Base-by-base conservation (phyloP, 2,113 vertebrate species). In the Pipra filicauda region DNA sequence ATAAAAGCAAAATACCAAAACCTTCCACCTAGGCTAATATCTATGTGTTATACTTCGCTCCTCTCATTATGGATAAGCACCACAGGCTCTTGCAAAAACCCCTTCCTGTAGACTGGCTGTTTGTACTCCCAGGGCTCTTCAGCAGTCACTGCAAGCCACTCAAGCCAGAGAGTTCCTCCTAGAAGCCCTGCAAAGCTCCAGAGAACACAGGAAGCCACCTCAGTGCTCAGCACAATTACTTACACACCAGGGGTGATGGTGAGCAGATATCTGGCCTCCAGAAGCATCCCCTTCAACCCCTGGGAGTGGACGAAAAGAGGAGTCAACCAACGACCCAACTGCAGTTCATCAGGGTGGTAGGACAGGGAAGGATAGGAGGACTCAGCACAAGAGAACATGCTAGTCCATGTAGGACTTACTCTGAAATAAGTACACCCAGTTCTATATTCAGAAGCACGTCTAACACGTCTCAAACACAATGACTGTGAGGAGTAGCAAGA, bases 401-500 rank as follows among this genome's bases (percentile, higher is more conserved):
- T 43, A 26, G 52, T 92, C 35, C n/a, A 52, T 0, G 0, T 0
- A 64, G 33, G 18, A 51, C 8, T 67, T 64, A 46, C 0, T 82
- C 43, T 22, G 44, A 27, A 79, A 15, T 14, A 55, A 82, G 12
- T 5, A 49, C 62, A 41, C 16, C 33, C 62, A 11, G 33, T 33
- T 80, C 74, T 48, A 21, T 12, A 51, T n/a, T 51, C 30, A 37
- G 41, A 54, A 76, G 27, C 16, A 73, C 10, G 13, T 44, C 80
- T 69, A 12, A 12, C 9, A 69, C 4, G 15, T 39, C 49, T 59
- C 44, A 58, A 67, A 54, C 23, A 46, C 0, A 2, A 23, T 1
- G 6, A 51, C 5, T 0, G 0, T 1, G 5, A 83, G 55, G 20
- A 89, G 26, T 5, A 81, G 31, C 0, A 2, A 65, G 35, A 91